These are phyloP conservation scores for Ivindomyrus marchei DNA, from an alignment of 2,113 vertebrate genomes.

Conservation along the genomic window DNA sequence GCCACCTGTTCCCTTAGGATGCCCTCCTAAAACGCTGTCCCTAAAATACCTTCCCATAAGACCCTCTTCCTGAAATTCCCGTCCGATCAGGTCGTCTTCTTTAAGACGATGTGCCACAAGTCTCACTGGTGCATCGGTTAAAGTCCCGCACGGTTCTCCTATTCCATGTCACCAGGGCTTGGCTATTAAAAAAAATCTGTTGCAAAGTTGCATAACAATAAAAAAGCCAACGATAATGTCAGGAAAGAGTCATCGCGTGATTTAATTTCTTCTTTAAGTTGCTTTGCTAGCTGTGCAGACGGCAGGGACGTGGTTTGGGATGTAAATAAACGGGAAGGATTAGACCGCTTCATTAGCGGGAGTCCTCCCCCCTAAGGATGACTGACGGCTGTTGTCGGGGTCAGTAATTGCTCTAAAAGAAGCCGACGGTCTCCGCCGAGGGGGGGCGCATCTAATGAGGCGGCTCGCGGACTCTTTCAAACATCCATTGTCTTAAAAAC, in stretches of 20 bases:
- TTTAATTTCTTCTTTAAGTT: conserved; percentile 37
- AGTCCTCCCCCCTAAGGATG: conserved; percentile 78
- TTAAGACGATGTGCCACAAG: background rate
- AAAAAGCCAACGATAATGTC: background rate
- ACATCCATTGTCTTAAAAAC: conserved; percentile 62
- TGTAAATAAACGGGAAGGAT: conserved; percentile 68
- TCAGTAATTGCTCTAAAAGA: conserved; percentile 76
- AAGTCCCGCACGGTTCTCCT: background rate
- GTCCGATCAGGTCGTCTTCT: background rate
- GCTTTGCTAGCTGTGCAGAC: conserved; percentile 47
- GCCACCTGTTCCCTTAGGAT: background rate
- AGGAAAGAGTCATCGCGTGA: background rate
- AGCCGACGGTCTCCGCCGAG: conserved; percentile 52
- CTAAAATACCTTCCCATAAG: background rate
- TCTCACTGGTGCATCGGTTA: background rate
- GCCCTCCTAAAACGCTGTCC: background rate
- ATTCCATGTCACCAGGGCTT: background rate
- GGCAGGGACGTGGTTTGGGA: conserved; percentile 54
- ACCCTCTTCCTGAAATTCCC: background rate
- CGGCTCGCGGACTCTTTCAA: conserved; percentile 55
- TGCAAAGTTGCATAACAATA: background rate
- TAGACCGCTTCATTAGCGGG: conserved; percentile 76
- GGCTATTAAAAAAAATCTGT: background rate
- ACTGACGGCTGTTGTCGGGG: conserved; percentile 75
- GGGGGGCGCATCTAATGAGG: conserved; percentile 53